Conservation (phyloP, 2,113 vertebrate genomes). For the Oryzias celebensis region DNA sequence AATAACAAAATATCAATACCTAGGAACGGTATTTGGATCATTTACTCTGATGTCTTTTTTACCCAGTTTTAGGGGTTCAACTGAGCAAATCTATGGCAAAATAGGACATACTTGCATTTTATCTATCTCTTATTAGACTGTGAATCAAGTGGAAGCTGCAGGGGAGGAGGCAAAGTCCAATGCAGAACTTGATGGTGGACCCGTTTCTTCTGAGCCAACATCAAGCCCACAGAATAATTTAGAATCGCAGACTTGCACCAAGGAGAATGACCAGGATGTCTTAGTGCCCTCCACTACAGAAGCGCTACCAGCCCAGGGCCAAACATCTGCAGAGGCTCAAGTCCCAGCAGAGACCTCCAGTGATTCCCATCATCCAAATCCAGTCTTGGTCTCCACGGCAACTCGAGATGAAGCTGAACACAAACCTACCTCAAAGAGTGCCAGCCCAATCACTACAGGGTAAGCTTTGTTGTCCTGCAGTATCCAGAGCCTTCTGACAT, state of each 20-base stretch:
- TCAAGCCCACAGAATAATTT: slow-evolving; percentile 42
- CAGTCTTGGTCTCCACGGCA: slow-evolving; percentile 32
- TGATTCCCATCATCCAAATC: slow-evolving; percentile 19
- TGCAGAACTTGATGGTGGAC: slow-evolving; percentile 39
- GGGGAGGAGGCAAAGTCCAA: slow-evolving; percentile 49
- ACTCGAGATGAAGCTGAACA: slow-evolving; percentile 66
- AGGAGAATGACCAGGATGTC: slow-evolving; percentile 65
- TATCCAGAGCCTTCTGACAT: slow-evolving; percentile 19
- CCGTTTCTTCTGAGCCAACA: slow-evolving; percentile 52
- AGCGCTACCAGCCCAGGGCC: slow-evolving; percentile 36
- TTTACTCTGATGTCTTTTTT: no score
- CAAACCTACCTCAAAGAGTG: slow-evolving; percentile 90
- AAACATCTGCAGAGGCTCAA: slow-evolving; percentile 35
- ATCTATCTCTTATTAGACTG: slow-evolving; percentile 53
- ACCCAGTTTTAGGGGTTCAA: no score
- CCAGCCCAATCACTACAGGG: slow-evolving; percentile 76
- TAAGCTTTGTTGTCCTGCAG: slow-evolving; percentile 69
- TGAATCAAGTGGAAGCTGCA: slow-evolving; percentile 69
- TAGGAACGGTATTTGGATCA: no score
- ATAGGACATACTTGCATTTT: no score
- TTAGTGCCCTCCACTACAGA: slow-evolving; percentile 61
- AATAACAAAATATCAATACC: no score
- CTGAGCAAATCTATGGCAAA: no score
- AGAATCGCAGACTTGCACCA: slow-evolving; percentile 20
- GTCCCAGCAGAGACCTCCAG: slow-evolving; percentile 23